Evolutionary conservation across 2,888 invertebrate genomes (phyloP).

Genomic region (Eugnorisma glareosa): DNA sequence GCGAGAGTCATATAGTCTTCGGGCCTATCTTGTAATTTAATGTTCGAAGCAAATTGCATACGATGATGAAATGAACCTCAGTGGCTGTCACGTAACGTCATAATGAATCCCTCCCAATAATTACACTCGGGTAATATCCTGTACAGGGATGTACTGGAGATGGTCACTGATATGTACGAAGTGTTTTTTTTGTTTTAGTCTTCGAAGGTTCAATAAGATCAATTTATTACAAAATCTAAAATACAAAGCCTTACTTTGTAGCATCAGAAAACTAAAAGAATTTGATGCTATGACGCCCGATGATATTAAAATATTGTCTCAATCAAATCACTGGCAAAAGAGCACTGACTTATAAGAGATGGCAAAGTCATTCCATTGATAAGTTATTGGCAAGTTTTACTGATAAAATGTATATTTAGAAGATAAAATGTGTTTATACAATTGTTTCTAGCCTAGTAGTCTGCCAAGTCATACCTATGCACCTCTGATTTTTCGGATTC

Average conservation of each 20-base stretch:
- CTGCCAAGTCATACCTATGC: too few relatives aligned
- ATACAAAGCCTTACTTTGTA: neutral
- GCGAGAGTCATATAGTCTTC: slow-evolving; percentile 69
- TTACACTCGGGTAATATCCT: slow-evolving; percentile 82
- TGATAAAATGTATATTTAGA: neutral
- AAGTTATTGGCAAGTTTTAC: neutral
- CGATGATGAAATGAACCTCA: slow-evolving; percentile 75
- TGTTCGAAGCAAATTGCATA: slow-evolving; percentile 80
- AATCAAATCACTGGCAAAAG: too few relatives aligned
- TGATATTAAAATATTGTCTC: too few relatives aligned
- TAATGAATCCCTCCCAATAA: slow-evolving; percentile 86
- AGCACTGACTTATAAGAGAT: too few relatives aligned
- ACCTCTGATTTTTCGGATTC: too few relatives aligned
- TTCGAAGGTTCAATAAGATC: too few relatives aligned
- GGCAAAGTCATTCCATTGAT: too few relatives aligned
- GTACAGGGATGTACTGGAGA: slow-evolving; percentile 67
- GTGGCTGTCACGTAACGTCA: slow-evolving; percentile 85
- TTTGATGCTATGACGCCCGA: neutral
- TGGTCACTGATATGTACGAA: slow-evolving; percentile 8
- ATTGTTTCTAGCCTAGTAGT: too few relatives aligned
- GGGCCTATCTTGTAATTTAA: slow-evolving; percentile 75
- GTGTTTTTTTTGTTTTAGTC: too few relatives aligned
- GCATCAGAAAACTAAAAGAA: neutral
- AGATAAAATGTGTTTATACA: neutral
- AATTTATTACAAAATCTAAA: too few relatives aligned